Percentiles rank a stretch among this genome's conserved stretches.
phyloP scores from a whole-genome alignment of 2,888 invertebrate genomes.

The Pinctada fucata region DNA sequence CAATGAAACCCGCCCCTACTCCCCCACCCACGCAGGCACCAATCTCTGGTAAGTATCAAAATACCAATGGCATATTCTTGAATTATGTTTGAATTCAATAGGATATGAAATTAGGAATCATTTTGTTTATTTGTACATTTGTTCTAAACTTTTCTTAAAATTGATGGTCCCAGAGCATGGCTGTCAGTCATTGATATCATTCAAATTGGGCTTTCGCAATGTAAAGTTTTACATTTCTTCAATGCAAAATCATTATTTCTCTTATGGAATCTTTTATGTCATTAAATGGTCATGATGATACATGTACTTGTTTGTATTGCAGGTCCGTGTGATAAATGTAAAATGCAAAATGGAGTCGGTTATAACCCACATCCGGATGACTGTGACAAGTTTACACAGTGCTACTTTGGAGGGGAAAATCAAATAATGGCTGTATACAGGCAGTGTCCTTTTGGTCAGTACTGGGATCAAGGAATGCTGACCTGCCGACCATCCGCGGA shows the following conservation, averaged over 20 bases:
- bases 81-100: too few relatives aligned
- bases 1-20: conserved; percentile 11
- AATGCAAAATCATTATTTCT: too few relatives aligned
- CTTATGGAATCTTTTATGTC: too few relatives aligned
- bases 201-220: too few relatives aligned
- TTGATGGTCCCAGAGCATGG: background rate
- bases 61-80: too few relatives aligned
- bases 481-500: conserved; percentile 39
- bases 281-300: background rate
- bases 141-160: too few relatives aligned
- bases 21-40: background rate
- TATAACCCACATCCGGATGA: conserved; percentile 53
- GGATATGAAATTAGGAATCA: too few relatives aligned
- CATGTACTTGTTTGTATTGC: background rate
- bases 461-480: conserved; percentile 54
- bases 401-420: conserved; percentile 46
- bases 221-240: too few relatives aligned
- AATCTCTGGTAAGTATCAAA: background rate
- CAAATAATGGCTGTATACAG: conserved; percentile 48
- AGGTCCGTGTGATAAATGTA: conserved; percentile 33
- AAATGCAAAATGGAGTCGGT: conserved; percentile 52
- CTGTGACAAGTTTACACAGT: conserved; percentile 61
- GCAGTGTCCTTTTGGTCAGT: conserved; percentile 55
- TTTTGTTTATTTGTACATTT: too few relatives aligned
- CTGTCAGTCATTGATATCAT: background rate